These are phyloP conservation scores for Papilio gigon DNA, from an alignment of 2,888 invertebrate species.

Conservation along the genomic window DNA sequence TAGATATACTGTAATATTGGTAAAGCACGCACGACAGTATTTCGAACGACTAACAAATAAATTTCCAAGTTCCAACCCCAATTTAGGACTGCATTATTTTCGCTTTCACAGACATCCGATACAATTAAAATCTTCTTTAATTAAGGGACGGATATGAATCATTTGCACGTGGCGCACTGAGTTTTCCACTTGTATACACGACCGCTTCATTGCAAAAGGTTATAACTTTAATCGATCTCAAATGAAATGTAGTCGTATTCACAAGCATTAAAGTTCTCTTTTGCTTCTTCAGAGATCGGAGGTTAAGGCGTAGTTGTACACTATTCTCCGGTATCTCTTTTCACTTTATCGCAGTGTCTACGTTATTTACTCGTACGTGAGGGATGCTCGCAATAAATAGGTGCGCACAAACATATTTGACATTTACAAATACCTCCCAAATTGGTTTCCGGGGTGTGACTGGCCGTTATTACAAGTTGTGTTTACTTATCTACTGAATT, in stretches of 20 bases:
- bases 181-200: conserved; percentile 79
- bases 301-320: conserved; percentile 65
- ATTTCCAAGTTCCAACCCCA: conserved; percentile 77
- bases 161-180: conserved; percentile 83
- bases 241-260: conserved; percentile 62
- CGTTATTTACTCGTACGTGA: conserved; percentile 81
- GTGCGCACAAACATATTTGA: conserved; percentile 81
- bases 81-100: conserved; percentile 83
- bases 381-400: conserved; percentile 81
- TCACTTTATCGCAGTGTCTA: conserved; percentile 81
- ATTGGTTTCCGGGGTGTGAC: conserved; percentile 79
- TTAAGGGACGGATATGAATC: conserved; percentile 82
- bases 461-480: conserved; percentile 76
- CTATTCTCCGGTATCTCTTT: conserved; percentile 77
- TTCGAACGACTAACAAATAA: conserved; percentile 67
- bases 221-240: conserved; percentile 49
- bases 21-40: conserved; percentile 75
- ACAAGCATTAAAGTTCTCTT: conserved; percentile 55
- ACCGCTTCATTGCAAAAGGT: conserved; percentile 61
- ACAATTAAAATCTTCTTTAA: conserved; percentile 84
- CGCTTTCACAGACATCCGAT: conserved; percentile 82
- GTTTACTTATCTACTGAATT: conserved; percentile 71
- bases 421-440: conserved; percentile 80
- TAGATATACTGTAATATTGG: conserved; percentile 52
- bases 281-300: conserved; percentile 49